Conservation (phyloP, 2,888 invertebrate genomes). For the Synergus umbraculus region DNA sequence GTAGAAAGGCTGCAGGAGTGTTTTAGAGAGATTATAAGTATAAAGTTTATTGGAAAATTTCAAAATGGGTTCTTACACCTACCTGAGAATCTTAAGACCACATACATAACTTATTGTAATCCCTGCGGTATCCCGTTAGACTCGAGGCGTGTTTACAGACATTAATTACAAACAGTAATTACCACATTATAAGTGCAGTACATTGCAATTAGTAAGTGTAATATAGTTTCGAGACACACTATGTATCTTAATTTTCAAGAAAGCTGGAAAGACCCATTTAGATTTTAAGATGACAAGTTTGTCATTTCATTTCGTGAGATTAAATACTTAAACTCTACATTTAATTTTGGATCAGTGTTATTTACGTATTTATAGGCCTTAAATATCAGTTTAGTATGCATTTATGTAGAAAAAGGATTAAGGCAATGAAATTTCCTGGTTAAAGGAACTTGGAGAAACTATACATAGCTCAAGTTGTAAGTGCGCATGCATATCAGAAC, state of each 20-base stretch:
- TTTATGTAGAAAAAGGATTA: background rate
- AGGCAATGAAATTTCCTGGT: slow-evolving; percentile 11
- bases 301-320: no score
- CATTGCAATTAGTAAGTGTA: slow-evolving; percentile 22
- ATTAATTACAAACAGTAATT: slow-evolving; percentile 36
- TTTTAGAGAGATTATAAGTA: background rate
- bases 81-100: background rate
- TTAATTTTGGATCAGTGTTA: no score
- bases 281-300: no score
- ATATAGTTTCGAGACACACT: slow-evolving; percentile 8
- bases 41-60: background rate
- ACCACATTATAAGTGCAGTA: slow-evolving; percentile 22
- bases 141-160: background rate
- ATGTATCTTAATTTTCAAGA: slow-evolving; percentile 25
- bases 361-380: no score
- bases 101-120: background rate
- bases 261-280: background rate
- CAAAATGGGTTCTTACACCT: background rate
- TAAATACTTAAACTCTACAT: no score
- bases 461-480: background rate
- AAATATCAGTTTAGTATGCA: no score
- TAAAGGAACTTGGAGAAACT: background rate
- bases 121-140: background rate
- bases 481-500: slow-evolving; percentile 26
- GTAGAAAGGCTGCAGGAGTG: no score